Percentiles rank a stretch among this genome's conserved stretches.
These are phyloP conservation scores for Gallinago media DNA, from an alignment of 2,113 vertebrate genomes.

Conservation along the genomic window DNA sequence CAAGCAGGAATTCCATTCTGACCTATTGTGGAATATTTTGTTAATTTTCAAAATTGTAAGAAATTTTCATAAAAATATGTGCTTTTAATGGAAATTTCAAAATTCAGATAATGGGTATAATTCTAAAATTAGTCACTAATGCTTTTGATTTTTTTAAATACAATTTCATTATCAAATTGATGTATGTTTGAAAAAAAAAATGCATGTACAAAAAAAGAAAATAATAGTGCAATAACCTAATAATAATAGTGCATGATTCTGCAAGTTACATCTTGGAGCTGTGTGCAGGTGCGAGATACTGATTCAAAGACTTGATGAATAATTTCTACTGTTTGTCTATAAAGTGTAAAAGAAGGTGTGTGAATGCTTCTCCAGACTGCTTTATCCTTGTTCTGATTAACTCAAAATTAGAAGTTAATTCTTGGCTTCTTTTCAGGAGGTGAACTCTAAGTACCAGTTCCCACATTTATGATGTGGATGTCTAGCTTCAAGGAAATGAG, in stretches of 20 bases:
- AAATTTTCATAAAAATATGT: background rate
- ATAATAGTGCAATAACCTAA: background rate
- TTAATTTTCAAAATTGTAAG: background rate
- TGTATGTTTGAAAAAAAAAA: background rate
- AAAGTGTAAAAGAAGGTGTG: background rate
- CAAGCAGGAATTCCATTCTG: fast-evolving
- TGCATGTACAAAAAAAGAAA: background rate
- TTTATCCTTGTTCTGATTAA: constrained; percentile 10
- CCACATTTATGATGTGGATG: background rate
- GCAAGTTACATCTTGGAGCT: background rate
- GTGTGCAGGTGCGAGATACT: background rate
- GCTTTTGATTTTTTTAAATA: background rate
- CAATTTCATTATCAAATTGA: background rate
- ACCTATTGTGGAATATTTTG: background rate
- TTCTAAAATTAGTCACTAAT: background rate
- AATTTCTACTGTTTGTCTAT: background rate
- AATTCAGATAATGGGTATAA: background rate
- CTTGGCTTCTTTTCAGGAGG: constrained; percentile 7
- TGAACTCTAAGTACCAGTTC: background rate
- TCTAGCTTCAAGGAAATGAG: background rate
- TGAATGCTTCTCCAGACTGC: background rate
- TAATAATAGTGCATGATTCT: background rate
- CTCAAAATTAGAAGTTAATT: constrained; percentile 31
- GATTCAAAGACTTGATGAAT: background rate
- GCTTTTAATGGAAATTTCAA: background rate